Evolutionary conservation across 2,113 vertebrate genomes (phyloP), one percentile per base, ranked within the genome.

Genomic region (Heterocephalus glaber): DNA sequence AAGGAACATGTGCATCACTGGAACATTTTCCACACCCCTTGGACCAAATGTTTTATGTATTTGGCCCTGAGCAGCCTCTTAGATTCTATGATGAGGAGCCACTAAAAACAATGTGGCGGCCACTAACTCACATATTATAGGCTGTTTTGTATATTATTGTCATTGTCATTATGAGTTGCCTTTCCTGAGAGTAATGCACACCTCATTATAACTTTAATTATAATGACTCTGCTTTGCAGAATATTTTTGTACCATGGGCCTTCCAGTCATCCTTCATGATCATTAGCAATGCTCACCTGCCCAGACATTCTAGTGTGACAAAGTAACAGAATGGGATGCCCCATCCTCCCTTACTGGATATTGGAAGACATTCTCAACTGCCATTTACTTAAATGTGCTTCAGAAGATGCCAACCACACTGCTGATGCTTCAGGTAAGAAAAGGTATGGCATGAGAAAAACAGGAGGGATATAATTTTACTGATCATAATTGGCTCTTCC

Each of bases 11-110:
- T 54, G 94, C 61, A 83, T 89, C 54, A 3, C 16, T 65, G 58
- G 94, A 95, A 94, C 20, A 11, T 41, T 90, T 94, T 92, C 80
- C 74, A 93, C 77, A 96, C 26, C 28, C 47, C 8, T 20, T 80
- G n/a, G 63, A 84, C 65, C 91, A 96, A 97, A 87, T 52, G 79
- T 44, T 94, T 96, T 82, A 91, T 96, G 56, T 35, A 52, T 95
- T 86, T 95, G 86, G 82, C 93, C 93, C 89, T 66, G 61, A 92
- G 76, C 44, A 91, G 83, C 44, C 38, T 87, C 97, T 97, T 83
- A 76, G 74, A 86, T 93, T 92, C 61, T 95, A 61, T 63, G 22
- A 90, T 49, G 79, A 90, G 56, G 47, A 96, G 61, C 82, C 86
- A 84, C 80, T 91, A 74, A 91, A 92, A 94, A 54, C 72, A 60